Percentiles rank a stretch among this genome's conserved stretches.
These are phyloP conservation scores for Drosophila tani DNA, from an alignment of 1,140 invertebrate species.

Conservation along the genomic window DNA sequence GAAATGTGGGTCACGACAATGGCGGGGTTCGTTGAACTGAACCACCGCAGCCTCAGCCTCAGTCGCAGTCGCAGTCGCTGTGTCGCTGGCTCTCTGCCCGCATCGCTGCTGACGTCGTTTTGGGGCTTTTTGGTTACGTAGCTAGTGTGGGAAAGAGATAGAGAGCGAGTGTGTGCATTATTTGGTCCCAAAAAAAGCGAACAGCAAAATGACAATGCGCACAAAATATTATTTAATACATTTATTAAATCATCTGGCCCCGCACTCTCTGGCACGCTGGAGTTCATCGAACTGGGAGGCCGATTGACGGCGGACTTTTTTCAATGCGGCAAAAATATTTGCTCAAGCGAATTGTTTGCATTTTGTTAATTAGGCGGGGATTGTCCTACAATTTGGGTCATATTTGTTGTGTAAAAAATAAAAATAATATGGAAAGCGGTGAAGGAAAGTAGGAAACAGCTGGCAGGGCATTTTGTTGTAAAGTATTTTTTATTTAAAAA, in stretches of 20 bases:
- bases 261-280: neutral
- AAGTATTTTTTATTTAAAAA: neutral
- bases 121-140: conserved; percentile 75
- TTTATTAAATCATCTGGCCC: conserved; percentile 52
- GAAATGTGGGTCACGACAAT: conserved; percentile 85
- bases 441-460: neutral
- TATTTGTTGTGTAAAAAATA: conserved; percentile 3
- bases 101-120: conserved; percentile 50
- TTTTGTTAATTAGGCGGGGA: conserved; percentile 52
- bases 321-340: conserved; percentile 39
- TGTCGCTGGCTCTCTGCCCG: conserved; percentile 11
- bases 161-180: conserved; percentile 22
- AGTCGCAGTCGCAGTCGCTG: conserved; percentile 46
- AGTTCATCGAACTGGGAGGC: conserved; percentile 19
- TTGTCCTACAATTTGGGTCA: conserved; percentile 33
- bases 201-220: conserved; percentile 30
- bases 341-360: conserved; percentile 26
- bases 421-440: neutral
- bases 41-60: conserved; percentile 64
- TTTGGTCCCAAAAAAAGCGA: conserved; percentile 67
- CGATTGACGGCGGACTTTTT: neutral
- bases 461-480: neutral
- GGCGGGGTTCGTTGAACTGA: conserved; percentile 85
- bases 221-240: conserved; percentile 75
- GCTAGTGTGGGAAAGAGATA: conserved; percentile 53